Conservation (phyloP, 2,888 invertebrate species). For the Muscina levida region DNA sequence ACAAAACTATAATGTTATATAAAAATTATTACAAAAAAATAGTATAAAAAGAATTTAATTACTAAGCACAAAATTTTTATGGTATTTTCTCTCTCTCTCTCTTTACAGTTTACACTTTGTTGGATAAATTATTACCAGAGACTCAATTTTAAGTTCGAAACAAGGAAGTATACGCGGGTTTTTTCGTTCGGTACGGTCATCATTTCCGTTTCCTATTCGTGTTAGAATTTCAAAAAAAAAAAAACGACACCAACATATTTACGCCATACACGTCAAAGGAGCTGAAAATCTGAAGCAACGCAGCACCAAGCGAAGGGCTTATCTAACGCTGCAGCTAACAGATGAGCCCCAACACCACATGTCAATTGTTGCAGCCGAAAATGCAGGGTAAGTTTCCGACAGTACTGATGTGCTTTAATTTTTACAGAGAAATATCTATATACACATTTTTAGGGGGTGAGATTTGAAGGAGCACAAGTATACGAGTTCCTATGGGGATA, state of each 20-base stretch:
- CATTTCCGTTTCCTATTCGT: slow-evolving; percentile 23
- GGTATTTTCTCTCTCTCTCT: slow-evolving; percentile 25
- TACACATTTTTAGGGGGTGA: too few species aligned
- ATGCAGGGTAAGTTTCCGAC: slow-evolving; percentile 81
- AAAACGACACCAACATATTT: not conserved
- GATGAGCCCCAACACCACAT: slow-evolving; percentile 81
- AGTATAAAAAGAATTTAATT: not conserved
- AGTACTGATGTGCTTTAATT: not conserved
- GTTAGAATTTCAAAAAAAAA: not conserved
- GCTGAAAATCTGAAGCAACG: not conserved
- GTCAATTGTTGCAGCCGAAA: slow-evolving; percentile 81
- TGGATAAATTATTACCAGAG: not conserved
- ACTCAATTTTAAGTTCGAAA: slow-evolving; percentile 8
- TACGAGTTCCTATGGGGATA: too few species aligned
- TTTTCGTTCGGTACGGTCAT: slow-evolving; percentile 13
- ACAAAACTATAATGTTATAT: not conserved
- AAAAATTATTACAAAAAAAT: slow-evolving; percentile 13
- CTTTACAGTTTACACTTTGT: slow-evolving; percentile 53
- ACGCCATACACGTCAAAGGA: not conserved
- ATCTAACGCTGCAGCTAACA: slow-evolving; percentile 80
- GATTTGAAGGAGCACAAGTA: too few species aligned
- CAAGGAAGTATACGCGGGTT: not conserved
- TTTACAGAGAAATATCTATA: too few species aligned
- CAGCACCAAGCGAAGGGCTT: slow-evolving; percentile 73
- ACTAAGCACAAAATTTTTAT: slow-evolving; percentile 10